A percentile compares a stretch with the other conserved stretches of the same genome.
Conservation (phyloP, 2,888 invertebrate genomes). For the Clivina fossor region DNA sequence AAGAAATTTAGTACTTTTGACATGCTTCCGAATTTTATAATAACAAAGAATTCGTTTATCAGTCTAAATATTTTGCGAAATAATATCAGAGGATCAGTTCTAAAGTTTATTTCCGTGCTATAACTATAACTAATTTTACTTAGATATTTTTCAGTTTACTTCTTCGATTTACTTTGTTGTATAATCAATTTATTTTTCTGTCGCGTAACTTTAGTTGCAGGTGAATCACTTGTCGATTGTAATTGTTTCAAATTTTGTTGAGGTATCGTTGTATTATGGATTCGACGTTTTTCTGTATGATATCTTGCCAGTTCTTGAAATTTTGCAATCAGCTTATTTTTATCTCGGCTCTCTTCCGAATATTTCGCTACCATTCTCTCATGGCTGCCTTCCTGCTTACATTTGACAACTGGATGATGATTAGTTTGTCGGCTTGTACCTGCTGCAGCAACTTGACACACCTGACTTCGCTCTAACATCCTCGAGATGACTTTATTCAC, state of each 20-base stretch:
- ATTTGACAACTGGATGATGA: constrained; percentile 10
- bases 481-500: constrained; percentile 37
- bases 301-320: constrained; percentile 56
- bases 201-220: constrained; percentile 77
- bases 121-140: too few species aligned
- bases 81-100: too few species aligned
- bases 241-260: constrained; percentile 70
- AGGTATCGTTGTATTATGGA: constrained; percentile 61
- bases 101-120: too few species aligned
- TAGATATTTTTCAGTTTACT: constrained; percentile 23
- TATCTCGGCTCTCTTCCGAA: constrained; percentile 55
- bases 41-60: too few species aligned
- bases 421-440: constrained; percentile 46
- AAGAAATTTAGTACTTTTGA: too few species aligned
- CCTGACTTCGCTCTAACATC: constrained; percentile 39
- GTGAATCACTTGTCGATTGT: constrained; percentile 61
- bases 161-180: constrained; percentile 60
- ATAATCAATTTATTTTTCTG: constrained; percentile 83
- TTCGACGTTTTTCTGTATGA: constrained; percentile 48
- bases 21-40: too few species aligned
- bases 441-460: constrained; percentile 34
- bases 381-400: constrained; percentile 21
- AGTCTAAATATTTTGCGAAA: too few species aligned
- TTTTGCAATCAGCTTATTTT: constrained; percentile 58
- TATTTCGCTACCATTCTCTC: constrained; percentile 48